phyloP scores from a whole-genome alignment of 1,140 invertebrate species.

The Drosophila repleta region DNA sequence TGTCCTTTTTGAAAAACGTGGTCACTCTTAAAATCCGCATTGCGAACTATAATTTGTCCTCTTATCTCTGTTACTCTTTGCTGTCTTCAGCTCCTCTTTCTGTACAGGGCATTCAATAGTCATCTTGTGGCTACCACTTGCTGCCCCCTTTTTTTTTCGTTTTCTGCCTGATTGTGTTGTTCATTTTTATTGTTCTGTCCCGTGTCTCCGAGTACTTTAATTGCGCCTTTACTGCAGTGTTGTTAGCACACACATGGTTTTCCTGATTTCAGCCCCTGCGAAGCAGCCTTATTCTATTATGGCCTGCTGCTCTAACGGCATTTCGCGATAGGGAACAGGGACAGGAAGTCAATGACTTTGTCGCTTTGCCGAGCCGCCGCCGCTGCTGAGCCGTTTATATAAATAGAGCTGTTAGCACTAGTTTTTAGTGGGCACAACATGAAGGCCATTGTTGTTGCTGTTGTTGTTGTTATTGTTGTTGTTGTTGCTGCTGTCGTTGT shows the following conservation, averaged over 20 bases:
- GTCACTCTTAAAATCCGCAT: too few relatives aligned
- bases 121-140: background rate
- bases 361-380: constrained; percentile 36
- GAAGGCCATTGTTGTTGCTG: constrained; percentile 33
- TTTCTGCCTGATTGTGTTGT: constrained; percentile 58
- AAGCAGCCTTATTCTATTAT: background rate
- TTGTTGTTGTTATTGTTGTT: too few relatives aligned
- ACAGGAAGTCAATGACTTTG: constrained; percentile 76
- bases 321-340: constrained; percentile 31
- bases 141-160: background rate
- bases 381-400: constrained; percentile 53
- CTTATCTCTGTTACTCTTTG: background rate
- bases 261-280: background rate
- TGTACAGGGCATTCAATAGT: constrained; percentile 10
- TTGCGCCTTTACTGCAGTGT: constrained; percentile 63
- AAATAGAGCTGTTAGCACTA: constrained; percentile 74
- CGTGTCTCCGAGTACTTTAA: constrained; percentile 71
- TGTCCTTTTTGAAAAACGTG: too few relatives aligned
- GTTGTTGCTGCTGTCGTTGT: constrained; percentile 40
- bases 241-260: constrained; percentile 48
- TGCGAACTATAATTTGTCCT: too few relatives aligned
- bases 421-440: constrained; percentile 55
- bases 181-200: constrained; percentile 55
- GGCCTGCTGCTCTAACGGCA: constrained; percentile 1
- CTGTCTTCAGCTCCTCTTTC: background rate